Conservation (phyloP, 2,113 vertebrate species). For the Eupsittula cactorum region DNA sequence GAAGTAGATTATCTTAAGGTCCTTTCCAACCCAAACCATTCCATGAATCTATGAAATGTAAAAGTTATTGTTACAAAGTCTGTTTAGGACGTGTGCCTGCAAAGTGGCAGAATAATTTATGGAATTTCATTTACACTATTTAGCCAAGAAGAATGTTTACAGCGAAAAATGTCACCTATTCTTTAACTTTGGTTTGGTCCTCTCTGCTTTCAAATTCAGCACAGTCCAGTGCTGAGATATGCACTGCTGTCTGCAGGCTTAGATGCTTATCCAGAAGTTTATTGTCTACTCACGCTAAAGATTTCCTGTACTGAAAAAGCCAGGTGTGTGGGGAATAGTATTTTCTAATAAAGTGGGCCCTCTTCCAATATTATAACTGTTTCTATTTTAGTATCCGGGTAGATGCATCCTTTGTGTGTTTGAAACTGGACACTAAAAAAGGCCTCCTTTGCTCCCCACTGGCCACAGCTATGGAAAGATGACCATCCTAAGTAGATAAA, state of each 20-base stretch:
- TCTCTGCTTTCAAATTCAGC: background rate
- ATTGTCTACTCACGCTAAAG: background rate
- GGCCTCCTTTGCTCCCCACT: background rate
- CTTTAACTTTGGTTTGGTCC: background rate
- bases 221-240: background rate
- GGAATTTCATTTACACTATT: background rate
- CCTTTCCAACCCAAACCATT: background rate
- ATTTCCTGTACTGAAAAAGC: background rate
- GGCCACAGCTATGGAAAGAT: background rate
- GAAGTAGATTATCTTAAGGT: background rate
- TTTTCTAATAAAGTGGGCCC: background rate
- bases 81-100: background rate
- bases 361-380: background rate
- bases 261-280: background rate
- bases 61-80: background rate
- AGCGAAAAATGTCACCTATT: background rate
- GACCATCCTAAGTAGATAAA: background rate
- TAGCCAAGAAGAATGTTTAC: background rate
- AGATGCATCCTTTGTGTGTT: background rate
- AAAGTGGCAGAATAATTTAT: background rate
- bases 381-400: background rate
- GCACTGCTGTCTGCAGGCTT: background rate
- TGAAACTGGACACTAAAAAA: background rate
- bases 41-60: background rate
- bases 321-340: background rate